A percentile compares a stretch with the other conserved stretches of the same genome.
Evolutionary conservation across 1,140 invertebrate genomes (phyloP).

Genomic region (Scylla paramamosain): DNA sequence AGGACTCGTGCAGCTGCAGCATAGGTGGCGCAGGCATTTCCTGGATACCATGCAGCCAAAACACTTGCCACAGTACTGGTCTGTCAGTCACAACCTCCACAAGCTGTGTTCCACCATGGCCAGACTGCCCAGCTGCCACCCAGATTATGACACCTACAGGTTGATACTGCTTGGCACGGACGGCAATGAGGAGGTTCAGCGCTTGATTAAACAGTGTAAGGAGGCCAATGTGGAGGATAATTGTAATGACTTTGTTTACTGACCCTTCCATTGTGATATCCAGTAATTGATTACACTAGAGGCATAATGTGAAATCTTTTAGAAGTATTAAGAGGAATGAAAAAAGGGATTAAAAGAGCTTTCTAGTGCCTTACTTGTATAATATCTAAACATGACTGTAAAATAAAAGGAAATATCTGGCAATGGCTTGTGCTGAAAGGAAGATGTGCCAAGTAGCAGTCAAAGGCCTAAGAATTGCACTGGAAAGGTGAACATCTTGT

Average conservation of each 20-base stretch:
- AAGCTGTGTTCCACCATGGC: constrained; percentile 73
- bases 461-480: too few species aligned
- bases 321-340: neutral
- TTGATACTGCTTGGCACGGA: constrained; percentile 68
- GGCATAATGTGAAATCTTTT: neutral
- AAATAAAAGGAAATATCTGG: too few species aligned
- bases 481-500: too few species aligned
- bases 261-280: neutral
- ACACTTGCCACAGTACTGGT: constrained; percentile 88
- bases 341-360: neutral
- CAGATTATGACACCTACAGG: constrained; percentile 62
- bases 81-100: constrained; percentile 84
- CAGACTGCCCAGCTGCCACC: constrained; percentile 54
- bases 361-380: too few species aligned
- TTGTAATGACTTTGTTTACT: neutral
- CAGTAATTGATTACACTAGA: neutral
- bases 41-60: constrained; percentile 87
- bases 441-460: too few species aligned
- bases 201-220: neutral
- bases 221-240: neutral
- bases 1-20: constrained; percentile 87
- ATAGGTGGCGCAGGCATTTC: constrained; percentile 89
- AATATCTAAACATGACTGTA: too few species aligned
- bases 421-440: too few species aligned
- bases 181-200: constrained; percentile 61